Evolutionary conservation across 2,888 invertebrate species (phyloP).

Genomic region (Cartodere bifasciata): DNA sequence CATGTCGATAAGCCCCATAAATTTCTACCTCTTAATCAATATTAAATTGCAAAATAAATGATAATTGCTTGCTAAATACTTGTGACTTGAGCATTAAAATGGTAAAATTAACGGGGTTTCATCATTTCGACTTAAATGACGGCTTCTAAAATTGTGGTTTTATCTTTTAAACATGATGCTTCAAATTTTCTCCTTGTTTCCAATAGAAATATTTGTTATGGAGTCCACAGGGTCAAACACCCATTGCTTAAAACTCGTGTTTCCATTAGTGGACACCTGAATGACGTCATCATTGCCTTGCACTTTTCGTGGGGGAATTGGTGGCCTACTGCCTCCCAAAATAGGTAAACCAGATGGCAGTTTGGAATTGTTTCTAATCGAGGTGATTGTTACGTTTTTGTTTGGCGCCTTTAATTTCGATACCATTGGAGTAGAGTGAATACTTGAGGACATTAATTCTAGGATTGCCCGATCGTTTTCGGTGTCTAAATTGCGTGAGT

Average conservation of each 20-base stretch:
- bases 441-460: conserved; percentile 30
- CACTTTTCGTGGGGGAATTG: conserved; percentile 37
- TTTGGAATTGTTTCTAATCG: conserved; percentile 47
- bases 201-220: conserved; percentile 28
- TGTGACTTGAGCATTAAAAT: too few relatives aligned
- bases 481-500: conserved; percentile 27
- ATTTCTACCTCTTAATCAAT: too few relatives aligned
- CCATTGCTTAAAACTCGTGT: conserved; percentile 34
- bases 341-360: conserved; percentile 33
- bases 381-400: conserved; percentile 49
- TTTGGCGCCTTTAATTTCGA: conserved; percentile 25
- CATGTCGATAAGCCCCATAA: too few relatives aligned
- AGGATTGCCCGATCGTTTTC: conserved; percentile 31
- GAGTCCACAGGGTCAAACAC: conserved; percentile 32
- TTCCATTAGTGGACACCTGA: conserved; percentile 26
- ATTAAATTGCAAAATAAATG: too few relatives aligned
- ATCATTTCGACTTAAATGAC: too few relatives aligned
- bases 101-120: too few relatives aligned
- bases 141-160: too few relatives aligned
- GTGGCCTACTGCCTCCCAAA: conserved; percentile 31
- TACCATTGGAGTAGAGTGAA: conserved; percentile 27
- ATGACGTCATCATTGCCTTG: conserved; percentile 25
- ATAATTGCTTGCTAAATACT: too few relatives aligned
- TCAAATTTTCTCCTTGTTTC: too few relatives aligned
- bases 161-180: too few relatives aligned